Evolutionary conservation across 2,797 vertebrate genomes (phyloP), one percentile per base, ranked within the genome.

Genomic region (Natrix natrix): DNA sequence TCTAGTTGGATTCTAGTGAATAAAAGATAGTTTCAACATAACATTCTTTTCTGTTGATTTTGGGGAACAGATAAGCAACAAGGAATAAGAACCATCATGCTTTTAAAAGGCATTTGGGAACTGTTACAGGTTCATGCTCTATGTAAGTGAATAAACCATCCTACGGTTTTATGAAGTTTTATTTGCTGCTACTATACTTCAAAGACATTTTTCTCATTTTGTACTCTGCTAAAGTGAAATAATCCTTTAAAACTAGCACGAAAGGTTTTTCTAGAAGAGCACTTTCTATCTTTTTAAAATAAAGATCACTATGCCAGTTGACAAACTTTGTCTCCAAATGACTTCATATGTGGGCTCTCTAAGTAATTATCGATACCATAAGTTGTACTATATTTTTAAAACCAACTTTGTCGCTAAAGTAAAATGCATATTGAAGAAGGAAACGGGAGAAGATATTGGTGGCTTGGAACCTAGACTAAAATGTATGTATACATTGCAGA

Each of bases 181-280:
- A 78, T 78, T 37, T 78, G 74, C 17, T 78, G 3, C 17, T 78
- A 8, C 17, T 43, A 78, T 11, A 43, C 69, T 37, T 74, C 32
- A 32, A 32, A 74, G n/a, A 74, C 7, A 74, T 43, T 43, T 78
- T 78, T 78, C 20, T 78, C 86, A 48, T 92, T 95, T 88, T 92
- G 87, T 94, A 88, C 86, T 22, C 5, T 32, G 8, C 2, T 10
- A 92, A 28, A 92, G 12, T 14, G 63, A 57, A 91, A 1, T 13
- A 61, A 37, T 0, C 13, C 24, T 90, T 95, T 94, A 59, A 86
- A 89, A 93, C 92, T 90, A 74, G 17, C 24, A 86, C 13, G 22
- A 2, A 56, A 90, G 0, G 0, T 32, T 52, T 94, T 89, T 90
- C 94, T 93, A 94, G 95, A 95, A 92, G 60, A 94, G 43, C 16